Conservation (phyloP, 2,797 vertebrate genomes). For the Peromyscus attwateri region DNA sequence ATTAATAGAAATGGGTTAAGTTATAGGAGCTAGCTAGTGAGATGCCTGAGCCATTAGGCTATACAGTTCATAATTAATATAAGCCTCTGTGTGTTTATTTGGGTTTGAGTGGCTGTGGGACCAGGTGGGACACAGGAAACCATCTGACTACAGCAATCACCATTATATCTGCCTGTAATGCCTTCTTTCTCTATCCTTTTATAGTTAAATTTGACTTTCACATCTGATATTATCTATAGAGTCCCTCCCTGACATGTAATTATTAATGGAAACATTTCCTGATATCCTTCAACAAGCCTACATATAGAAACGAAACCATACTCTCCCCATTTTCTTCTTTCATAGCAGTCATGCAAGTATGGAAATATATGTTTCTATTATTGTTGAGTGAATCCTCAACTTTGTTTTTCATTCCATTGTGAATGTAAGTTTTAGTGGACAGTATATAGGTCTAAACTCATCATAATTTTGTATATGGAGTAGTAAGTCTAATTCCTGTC, state of each 20-base stretch:
- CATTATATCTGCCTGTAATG: neutral
- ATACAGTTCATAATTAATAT: too few relatives aligned
- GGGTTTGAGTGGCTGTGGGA: too few relatives aligned
- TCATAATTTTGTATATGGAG: neutral
- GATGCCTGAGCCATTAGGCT: too few relatives aligned
- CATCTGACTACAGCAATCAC: neutral
- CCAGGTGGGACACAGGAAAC: too few relatives aligned
- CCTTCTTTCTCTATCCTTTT: neutral
- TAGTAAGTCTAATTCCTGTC: neutral
- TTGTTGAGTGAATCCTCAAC: neutral
- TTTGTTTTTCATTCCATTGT: fast-evolving
- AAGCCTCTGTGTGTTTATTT: too few relatives aligned
- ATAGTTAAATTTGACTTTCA: neutral
- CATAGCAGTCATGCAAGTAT: neutral
- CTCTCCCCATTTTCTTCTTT: neutral
- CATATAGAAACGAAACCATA: neutral
- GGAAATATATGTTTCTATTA: neutral
- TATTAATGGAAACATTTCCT: conserved; percentile 1
- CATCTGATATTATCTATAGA: neutral
- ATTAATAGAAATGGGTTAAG: too few relatives aligned
- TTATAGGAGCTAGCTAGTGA: too few relatives aligned
- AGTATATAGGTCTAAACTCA: neutral
- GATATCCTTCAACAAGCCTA: neutral
- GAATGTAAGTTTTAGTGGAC: neutral
- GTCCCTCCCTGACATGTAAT: neutral